Evolutionary conservation across 2,797 vertebrate genomes (phyloP), one percentile per base, ranked within the genome.

Genomic region (Falco biarmicus): DNA sequence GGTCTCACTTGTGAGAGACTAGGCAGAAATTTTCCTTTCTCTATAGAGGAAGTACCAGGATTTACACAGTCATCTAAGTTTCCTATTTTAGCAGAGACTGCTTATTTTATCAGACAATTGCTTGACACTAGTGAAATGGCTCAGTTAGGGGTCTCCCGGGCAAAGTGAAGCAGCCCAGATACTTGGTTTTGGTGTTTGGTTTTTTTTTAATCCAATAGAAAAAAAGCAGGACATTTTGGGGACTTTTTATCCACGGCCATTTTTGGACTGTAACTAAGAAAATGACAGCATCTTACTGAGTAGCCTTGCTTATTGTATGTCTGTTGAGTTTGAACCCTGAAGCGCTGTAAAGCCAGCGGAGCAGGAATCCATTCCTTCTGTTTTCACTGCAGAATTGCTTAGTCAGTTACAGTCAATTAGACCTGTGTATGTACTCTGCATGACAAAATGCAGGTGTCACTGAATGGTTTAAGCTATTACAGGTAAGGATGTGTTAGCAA

Each of bases 11-110:
- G 95, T 89, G 97, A 91, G 63, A 98, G 94, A 68, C 51, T 47
- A 37, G 98, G 95, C 66, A 97, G 91, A 83, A 98, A 98, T 61
- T 84, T 96, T 97, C 98, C 98, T 97, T 96, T 98, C 98, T 99
- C 19, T 15, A 43, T 85, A 80, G 95, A 93, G 32, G 31, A 93
- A 51, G 60, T 24, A 85, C 37, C 5, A 82, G 39, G 41, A 64
- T 94, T 82, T 90, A 68, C 13, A 19, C 13, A 19, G 32, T 47
- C 32, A 37, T 63, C 29, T 43, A 34, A 66, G 34, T 41, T 20
- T 79, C 31, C 59, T 66, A 15, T 60, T 81, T 81, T 71, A 59
- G 31, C 32, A 56, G 50, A 25, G 12, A 43, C 29, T 53, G 21
- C 61, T 86, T 78, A n/a, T 90, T 93, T 71, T 92, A 63, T 29